Conservation (phyloP, 2,888 invertebrate genomes). For the Polyommatus iphigenia region DNA sequence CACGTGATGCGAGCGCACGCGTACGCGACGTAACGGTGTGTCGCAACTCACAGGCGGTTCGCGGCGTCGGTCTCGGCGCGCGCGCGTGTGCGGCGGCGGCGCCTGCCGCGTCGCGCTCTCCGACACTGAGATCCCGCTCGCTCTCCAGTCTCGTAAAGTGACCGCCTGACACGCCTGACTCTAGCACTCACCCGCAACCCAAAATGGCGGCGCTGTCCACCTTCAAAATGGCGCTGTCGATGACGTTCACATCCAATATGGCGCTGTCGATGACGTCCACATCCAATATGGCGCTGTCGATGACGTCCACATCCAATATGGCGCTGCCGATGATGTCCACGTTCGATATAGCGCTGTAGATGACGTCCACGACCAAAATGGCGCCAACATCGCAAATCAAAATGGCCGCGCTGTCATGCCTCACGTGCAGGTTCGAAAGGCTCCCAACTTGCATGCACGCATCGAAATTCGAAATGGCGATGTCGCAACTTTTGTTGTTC, state of each 20-base stretch:
- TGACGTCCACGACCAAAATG: neutral
- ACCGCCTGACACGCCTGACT: conserved; percentile 63
- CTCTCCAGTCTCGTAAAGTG: conserved; percentile 80
- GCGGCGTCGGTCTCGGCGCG: conserved; percentile 74
- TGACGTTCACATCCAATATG: neutral
- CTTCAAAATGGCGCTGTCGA: neutral
- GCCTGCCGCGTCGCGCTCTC: conserved; percentile 59
- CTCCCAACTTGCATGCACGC: neutral
- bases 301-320: neutral
- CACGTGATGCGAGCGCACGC: conserved; percentile 22
- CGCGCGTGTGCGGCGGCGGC: conserved; percentile 68
- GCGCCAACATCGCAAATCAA: neutral
- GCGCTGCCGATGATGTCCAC: neutral
- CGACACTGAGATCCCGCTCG: conserved; percentile 78
- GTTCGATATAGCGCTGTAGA: neutral
- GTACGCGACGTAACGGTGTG: conserved; percentile 24
- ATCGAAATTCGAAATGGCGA: neutral
- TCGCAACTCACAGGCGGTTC: conserved; percentile 66
- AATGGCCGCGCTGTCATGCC: conserved; percentile 3
- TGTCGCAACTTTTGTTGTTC: neutral
- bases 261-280: neutral
- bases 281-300: neutral
- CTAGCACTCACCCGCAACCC: conserved; percentile 37
- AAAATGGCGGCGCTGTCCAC: conserved; percentile 8
- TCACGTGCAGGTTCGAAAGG: neutral